phyloP scores from a whole-genome alignment of 1,140 invertebrate genomes.

The Ceratosolen solmsi region DNA sequence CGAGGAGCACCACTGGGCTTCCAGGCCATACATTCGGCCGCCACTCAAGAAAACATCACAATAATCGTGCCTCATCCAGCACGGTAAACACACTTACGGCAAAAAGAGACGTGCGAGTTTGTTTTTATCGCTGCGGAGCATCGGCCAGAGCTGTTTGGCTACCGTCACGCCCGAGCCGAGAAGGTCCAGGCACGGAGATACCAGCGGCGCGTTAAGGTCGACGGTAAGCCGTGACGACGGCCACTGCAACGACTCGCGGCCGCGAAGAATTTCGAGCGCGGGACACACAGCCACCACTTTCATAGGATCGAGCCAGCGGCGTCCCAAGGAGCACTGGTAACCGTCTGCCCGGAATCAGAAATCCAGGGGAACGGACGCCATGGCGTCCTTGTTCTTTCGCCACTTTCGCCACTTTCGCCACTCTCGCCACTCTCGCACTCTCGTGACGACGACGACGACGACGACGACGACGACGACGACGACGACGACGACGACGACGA shows the following conservation, averaged over 20 bases:
- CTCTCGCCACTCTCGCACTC: background rate
- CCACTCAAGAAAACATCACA: too few relatives aligned
- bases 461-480: too few relatives aligned
- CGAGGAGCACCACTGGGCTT: too few relatives aligned
- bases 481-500: too few relatives aligned
- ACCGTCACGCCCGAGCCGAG: background rate
- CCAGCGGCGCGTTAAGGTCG: background rate
- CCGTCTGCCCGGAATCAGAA: slow-evolving; percentile 1
- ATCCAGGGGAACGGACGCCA: slow-evolving; percentile 41
- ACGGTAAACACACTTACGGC: background rate
- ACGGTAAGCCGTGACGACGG: background rate
- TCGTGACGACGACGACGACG: background rate
- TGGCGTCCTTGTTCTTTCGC: slow-evolving; percentile 34
- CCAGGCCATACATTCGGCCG: too few relatives aligned
- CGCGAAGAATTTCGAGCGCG: background rate
- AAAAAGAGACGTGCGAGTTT: background rate
- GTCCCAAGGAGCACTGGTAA: background rate
- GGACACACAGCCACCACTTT: background rate
- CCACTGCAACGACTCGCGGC: background rate
- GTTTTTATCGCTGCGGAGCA: background rate
- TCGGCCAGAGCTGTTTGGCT: background rate
- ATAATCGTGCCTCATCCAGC: background rate
- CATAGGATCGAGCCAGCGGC: background rate
- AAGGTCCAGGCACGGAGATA: background rate
- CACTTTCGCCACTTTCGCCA: background rate